Evolutionary conservation across 2,113 vertebrate genomes (phyloP), one percentile per base, ranked within the genome.

Genomic region (Miniopterus natalensis): DNA sequence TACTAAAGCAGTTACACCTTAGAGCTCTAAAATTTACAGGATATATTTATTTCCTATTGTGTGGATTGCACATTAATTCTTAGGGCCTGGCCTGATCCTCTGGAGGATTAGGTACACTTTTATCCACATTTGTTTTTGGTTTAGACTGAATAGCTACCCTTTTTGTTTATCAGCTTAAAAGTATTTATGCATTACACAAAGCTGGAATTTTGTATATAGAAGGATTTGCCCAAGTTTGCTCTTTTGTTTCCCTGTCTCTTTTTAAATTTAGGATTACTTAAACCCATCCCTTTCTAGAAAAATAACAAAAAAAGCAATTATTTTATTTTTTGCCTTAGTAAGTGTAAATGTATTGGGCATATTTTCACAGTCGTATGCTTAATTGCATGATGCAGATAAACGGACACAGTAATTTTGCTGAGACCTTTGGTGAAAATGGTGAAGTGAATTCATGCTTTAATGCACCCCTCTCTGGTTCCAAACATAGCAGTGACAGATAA

Each of bases 141-240:
- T 98, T 97, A 90, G 90, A 97, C 83, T 78, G 92, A 97, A 65
- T 31, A 95, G 83, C 65, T 97, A 97, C 53, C 51, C 81, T 97
- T 97, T 96, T 93, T 96, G 89, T 94, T 96, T 93, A 94, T 80
- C 94, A 97, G 81, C 88, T 95, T 96, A 96, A 92, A 92, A 84
- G 94, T 92, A 55, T 95, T 96, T 98, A 73, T 94, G 90, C 63
- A 87, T 95, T 92, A 95, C n/a, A 96, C 92, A 89, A 95, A 94
- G 59, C 70, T 73, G 87, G 91, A 95, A 95, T 94, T 93, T 95
- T 96, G 83, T 80, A 68, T 73, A 45, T 21, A 74, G 47, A 85
- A 92, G 88, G 96, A 96, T 96, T 96, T 96, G 70, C 74, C 42
- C 55, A 73, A 81, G 40, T 93, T 94, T 71, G n/a, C 59, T 80